These are phyloP conservation scores for Syngnathoides biaculeatus DNA, from an alignment of 2,113 vertebrate genomes.

Conservation along the genomic window DNA sequence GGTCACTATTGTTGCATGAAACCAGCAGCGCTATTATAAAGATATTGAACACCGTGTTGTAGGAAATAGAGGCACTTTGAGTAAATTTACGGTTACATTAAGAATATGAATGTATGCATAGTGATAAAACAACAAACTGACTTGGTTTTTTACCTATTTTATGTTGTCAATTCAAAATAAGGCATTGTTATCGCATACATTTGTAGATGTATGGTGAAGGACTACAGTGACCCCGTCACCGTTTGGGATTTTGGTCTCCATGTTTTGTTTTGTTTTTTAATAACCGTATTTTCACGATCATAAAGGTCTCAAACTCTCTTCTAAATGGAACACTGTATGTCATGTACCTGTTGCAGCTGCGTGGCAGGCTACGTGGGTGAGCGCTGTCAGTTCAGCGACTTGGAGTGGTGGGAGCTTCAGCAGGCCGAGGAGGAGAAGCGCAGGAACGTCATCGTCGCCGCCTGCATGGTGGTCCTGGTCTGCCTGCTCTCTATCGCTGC, in stretches of 20 bases:
- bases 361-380: conserved; percentile 81
- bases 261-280: too few species aligned
- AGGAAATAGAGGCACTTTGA: neutral
- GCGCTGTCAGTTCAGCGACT: conserved; percentile 85
- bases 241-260: too few species aligned
- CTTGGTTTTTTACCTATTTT: neutral
- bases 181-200: neutral
- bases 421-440: conserved; percentile 68
- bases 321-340: too few species aligned
- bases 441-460: conserved; percentile 62
- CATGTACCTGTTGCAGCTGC: conserved; percentile 69
- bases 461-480: conserved; percentile 57
- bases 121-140: neutral
- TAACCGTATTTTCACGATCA: too few species aligned
- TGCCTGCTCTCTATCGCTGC: conserved; percentile 73
- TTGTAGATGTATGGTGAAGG: too few species aligned
- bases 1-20: conserved; percentile 57
- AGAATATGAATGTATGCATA: neutral
- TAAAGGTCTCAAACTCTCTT: too few species aligned
- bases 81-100: neutral
- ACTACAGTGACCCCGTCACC: too few species aligned
- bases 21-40: neutral
- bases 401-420: conserved; percentile 87
- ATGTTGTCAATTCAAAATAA: neutral
- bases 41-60: neutral